Percentiles rank a stretch among this genome's conserved stretches.
Evolutionary conservation across 1,140 invertebrate genomes (phyloP).

Genomic region (Melanaphis sacchari): DNA sequence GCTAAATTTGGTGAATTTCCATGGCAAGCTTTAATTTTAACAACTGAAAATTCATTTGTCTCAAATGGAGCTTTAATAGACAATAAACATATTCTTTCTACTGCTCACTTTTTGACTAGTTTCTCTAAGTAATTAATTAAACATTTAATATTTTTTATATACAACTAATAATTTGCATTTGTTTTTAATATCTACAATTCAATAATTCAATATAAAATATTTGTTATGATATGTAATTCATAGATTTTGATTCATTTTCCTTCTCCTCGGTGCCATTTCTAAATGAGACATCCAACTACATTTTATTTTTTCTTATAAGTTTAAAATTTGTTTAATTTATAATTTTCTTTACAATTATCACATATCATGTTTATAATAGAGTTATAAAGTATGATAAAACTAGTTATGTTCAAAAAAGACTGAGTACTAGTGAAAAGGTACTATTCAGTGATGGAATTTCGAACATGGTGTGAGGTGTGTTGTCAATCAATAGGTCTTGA

Average conservation of each 20-base stretch:
- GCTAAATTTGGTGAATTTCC: conserved; percentile 59
- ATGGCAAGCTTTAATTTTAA: conserved; percentile 58
- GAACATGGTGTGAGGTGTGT: too few species aligned
- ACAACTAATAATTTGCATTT: background rate
- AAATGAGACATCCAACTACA: too few species aligned
- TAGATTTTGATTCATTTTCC: background rate
- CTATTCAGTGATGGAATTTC: too few species aligned
- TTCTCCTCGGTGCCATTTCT: background rate
- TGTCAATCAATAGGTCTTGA: too few species aligned
- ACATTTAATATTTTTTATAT: background rate
- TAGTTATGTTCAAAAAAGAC: too few species aligned
- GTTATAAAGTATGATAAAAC: too few species aligned
- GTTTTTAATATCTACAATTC: background rate
- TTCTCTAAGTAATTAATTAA: conserved; percentile 43
- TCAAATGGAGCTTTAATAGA: conserved; percentile 58
- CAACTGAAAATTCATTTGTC: conserved; percentile 55
- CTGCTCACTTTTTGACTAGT: conserved; percentile 54
- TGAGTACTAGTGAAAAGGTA: too few species aligned
- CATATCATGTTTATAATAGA: too few species aligned
- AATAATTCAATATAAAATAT: background rate
- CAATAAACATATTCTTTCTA: conserved; percentile 55
- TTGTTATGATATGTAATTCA: background rate
- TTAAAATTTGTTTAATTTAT: too few species aligned
- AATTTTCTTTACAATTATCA: too few species aligned
- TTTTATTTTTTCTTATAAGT: too few species aligned